Evolutionary conservation across 2,888 invertebrate genomes (phyloP).

Genomic region (Augiades crinisus): DNA sequence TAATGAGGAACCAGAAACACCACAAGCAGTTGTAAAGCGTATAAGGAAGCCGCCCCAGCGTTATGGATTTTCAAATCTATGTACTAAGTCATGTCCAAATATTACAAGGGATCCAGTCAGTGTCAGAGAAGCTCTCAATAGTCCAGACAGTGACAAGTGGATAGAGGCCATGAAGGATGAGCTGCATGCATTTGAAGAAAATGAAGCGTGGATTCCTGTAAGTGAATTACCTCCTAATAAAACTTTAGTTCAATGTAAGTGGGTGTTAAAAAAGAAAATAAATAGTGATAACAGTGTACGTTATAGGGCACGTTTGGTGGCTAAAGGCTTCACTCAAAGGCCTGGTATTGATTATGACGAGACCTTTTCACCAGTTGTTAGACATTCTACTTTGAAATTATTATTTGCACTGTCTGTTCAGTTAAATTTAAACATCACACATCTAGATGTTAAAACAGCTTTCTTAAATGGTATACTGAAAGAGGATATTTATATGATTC

Average conservation of each 20-base stretch:
- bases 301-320: constrained; percentile 27
- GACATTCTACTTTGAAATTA: constrained; percentile 29
- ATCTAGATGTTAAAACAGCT: constrained; percentile 31
- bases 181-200: constrained; percentile 28
- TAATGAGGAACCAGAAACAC: neutral
- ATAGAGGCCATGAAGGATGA: constrained; percentile 27
- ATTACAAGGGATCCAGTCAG: neutral
- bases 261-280: constrained; percentile 31
- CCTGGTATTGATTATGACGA: constrained; percentile 28
- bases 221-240: neutral
- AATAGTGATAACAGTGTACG: constrained; percentile 26
- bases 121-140: neutral
- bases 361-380: constrained; percentile 30
- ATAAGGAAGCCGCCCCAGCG: constrained; percentile 2
- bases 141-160: constrained; percentile 4
- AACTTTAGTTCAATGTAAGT: constrained; percentile 29
- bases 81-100: neutral
- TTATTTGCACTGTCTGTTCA: constrained; percentile 29
- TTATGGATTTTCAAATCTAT: constrained; percentile 1
- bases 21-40: neutral
- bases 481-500: constrained; percentile 27
- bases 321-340: constrained; percentile 28
- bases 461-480: constrained; percentile 28
- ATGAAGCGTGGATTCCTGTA: constrained; percentile 30
- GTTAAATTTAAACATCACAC: constrained; percentile 22